A percentile compares a stretch with the other conserved stretches of the same genome.
phyloP scores from a whole-genome alignment of 1,140 invertebrate genomes.

The Drosophila varians region DNA sequence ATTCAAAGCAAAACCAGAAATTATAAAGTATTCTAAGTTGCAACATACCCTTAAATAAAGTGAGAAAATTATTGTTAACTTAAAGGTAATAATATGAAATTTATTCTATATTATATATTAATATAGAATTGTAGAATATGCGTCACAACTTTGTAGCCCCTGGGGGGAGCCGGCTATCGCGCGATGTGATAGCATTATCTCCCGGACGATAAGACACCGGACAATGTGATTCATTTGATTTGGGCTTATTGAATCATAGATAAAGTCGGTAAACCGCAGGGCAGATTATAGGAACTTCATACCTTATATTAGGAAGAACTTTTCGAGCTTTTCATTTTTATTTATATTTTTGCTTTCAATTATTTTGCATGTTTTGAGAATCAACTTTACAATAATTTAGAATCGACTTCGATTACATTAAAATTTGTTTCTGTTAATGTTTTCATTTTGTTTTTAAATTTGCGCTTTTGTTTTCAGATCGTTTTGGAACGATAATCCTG shows the following conservation, averaged over 20 bases:
- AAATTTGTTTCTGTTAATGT: slow-evolving; percentile 27
- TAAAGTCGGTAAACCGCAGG: neutral
- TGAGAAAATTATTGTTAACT: slow-evolving; percentile 50
- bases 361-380: slow-evolving; percentile 31
- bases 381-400: slow-evolving; percentile 62
- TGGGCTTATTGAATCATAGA: slow-evolving; percentile 1
- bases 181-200: slow-evolving; percentile 25
- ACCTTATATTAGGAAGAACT: neutral
- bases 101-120: too few relatives aligned
- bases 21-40: slow-evolving; percentile 49
- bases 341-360: slow-evolving; percentile 20
- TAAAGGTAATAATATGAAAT: too few relatives aligned
- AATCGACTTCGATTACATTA: slow-evolving; percentile 63
- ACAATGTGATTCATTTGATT: slow-evolving; percentile 6
- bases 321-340: slow-evolving; percentile 46
- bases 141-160: neutral
- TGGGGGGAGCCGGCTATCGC: too few relatives aligned
- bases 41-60: slow-evolving; percentile 35
- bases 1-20: slow-evolving; percentile 29
- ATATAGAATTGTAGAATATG: neutral
- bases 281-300: neutral
- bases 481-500: slow-evolving; percentile 29
- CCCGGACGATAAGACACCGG: neutral
- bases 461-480: too few relatives aligned
- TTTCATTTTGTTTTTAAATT: neutral